phyloP scores from a whole-genome alignment of 2,797 vertebrate genomes.

The Setipinna tenuifilis region DNA sequence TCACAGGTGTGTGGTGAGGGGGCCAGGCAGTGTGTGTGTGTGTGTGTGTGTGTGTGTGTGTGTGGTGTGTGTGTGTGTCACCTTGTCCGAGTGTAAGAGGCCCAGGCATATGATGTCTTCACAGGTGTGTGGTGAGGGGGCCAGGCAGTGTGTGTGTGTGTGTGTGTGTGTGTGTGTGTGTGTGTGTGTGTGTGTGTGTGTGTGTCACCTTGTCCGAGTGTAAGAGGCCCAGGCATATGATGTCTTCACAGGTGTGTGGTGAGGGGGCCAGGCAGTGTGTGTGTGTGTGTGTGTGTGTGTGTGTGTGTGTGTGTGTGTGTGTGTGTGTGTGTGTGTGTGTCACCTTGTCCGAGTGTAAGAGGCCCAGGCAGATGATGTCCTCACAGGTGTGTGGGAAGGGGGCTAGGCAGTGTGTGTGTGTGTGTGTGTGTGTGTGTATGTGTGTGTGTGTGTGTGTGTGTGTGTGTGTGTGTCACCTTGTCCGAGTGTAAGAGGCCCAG shows the following conservation, averaged over 20 bases:
- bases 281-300: not conserved
- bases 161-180: constrained; percentile 6
- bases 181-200: constrained; percentile 10
- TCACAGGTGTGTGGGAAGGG: constrained; percentile 74
- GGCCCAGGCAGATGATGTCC: constrained; percentile 92
- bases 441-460: constrained; percentile 18
- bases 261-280: no score
- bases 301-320: not conserved
- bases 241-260: constrained; percentile 87
- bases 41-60: not conserved
- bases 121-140: constrained; percentile 63
- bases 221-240: constrained; percentile 89
- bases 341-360: constrained; percentile 89
- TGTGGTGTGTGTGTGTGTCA: constrained; percentile 51
- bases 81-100: constrained; percentile 88
- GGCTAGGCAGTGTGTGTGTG: not conserved
- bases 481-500: constrained; percentile 85
- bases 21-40: not conserved
- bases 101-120: constrained; percentile 96
- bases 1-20: constrained; percentile 74
- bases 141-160: not conserved
- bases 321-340: constrained; percentile 4
- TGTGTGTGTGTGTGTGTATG: not conserved
- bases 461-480: constrained; percentile 75
- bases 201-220: constrained; percentile 85